These are phyloP conservation scores for Cephus pulcher DNA, from an alignment of 2,888 invertebrate genomes.

Conservation along the genomic window DNA sequence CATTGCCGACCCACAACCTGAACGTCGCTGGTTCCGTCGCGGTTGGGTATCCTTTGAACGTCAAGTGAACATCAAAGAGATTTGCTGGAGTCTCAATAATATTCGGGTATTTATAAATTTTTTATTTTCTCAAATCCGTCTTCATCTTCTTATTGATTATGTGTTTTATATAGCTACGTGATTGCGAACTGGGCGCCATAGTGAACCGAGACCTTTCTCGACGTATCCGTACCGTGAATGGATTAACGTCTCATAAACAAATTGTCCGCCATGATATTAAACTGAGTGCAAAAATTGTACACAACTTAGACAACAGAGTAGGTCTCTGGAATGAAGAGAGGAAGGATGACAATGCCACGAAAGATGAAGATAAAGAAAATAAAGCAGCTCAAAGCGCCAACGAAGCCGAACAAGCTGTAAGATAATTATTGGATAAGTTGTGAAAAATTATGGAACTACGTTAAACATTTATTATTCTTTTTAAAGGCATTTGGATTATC, in stretches of 20 bases:
- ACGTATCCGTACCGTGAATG: slow-evolving; percentile 91
- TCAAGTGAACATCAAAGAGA: slow-evolving; percentile 98
- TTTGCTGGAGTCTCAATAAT: slow-evolving; percentile 98
- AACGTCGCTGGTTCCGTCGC: slow-evolving; percentile 94
- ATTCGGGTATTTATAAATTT: slow-evolving; percentile 74
- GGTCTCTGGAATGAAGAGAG: slow-evolving; percentile 78
- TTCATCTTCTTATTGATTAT: background rate
- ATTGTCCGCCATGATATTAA: slow-evolving; percentile 93
- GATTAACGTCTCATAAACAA: slow-evolving; percentile 88
- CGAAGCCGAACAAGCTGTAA: slow-evolving; percentile 57
- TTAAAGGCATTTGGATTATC: slow-evolving; percentile 76
- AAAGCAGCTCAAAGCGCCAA: slow-evolving; percentile 43
- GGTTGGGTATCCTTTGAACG: slow-evolving; percentile 99
- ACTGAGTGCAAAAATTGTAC: slow-evolving; percentile 89
- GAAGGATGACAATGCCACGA: slow-evolving; percentile 49
- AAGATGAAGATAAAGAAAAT: slow-evolving; percentile 42
- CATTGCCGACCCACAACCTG: slow-evolving; percentile 96
- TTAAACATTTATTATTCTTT: slow-evolving; percentile 19
- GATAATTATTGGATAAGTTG: background rate
- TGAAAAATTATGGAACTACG: background rate
- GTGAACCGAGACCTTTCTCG: slow-evolving; percentile 97
- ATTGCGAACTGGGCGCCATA: slow-evolving; percentile 93
- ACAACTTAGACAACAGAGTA: slow-evolving; percentile 88
- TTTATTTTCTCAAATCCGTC: background rate
- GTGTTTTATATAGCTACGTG: slow-evolving; percentile 75